Evolutionary conservation across 2,888 invertebrate genomes (phyloP).

Genomic region (Parnassius apollo): DNA sequence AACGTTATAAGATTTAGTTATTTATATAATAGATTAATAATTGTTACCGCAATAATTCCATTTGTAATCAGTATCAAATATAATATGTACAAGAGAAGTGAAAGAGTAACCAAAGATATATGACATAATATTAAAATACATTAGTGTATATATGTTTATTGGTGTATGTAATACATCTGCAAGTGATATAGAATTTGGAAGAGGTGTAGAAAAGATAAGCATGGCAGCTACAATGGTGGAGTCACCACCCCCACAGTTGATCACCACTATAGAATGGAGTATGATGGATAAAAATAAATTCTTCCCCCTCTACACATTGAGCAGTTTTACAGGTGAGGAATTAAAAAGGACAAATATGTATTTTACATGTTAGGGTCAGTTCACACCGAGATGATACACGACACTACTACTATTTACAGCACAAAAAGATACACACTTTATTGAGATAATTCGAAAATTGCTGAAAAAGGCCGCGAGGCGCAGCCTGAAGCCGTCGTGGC

Average conservation of each 20-base stretch:
- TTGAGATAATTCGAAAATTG: no score
- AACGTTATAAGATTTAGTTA: constrained; percentile 35
- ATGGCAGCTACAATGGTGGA: constrained; percentile 79
- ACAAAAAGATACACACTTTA: no score
- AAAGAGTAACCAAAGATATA: constrained; percentile 26
- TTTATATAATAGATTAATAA: constrained; percentile 24
- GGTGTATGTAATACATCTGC: constrained; percentile 44
- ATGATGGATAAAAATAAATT: constrained; percentile 99
- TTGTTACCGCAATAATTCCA: constrained; percentile 38
- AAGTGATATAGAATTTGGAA: constrained; percentile 33
- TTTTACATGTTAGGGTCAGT: no score
- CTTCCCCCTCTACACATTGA: constrained; percentile 94
- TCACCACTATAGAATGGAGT: constrained; percentile 96
- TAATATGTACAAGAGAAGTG: constrained; percentile 32
- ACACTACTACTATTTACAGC: no score
- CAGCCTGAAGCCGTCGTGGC: no score
- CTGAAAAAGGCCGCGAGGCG: no score
- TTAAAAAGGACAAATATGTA: no score
- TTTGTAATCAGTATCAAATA: constrained; percentile 44
- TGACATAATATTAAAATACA: constrained; percentile 33
- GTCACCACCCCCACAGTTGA: constrained; percentile 81
- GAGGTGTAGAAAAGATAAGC: constrained; percentile 25
- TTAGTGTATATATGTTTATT: constrained; percentile 46
- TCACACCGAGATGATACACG: no score
- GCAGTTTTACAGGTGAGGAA: constrained; percentile 87